These are phyloP conservation scores for Caenorhabditis japonica DNA, from an alignment of 2,888 invertebrate species.

Conservation along the genomic window DNA sequence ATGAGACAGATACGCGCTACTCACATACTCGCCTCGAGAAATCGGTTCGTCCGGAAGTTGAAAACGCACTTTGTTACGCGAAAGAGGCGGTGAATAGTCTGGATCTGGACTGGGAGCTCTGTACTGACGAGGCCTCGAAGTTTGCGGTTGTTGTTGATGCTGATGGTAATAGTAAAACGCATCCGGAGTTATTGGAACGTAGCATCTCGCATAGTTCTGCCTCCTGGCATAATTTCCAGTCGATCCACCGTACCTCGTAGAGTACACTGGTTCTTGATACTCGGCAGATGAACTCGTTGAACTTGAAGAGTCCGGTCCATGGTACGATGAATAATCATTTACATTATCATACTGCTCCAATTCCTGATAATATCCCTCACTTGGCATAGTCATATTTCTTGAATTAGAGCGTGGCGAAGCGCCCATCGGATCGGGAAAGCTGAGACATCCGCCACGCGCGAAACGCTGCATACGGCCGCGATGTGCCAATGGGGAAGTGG, in stretches of 20 bases:
- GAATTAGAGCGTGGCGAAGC: constrained; percentile 13
- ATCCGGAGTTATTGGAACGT: constrained; percentile 43
- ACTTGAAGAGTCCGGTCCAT: constrained; percentile 42
- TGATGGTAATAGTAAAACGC: constrained; percentile 49
- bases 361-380: constrained; percentile 29
- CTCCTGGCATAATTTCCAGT: constrained; percentile 36
- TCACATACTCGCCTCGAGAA: constrained; percentile 46
- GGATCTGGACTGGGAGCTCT: constrained; percentile 57
- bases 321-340: constrained; percentile 30
- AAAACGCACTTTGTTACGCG: constrained; percentile 54
- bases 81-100: constrained; percentile 63
- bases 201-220: constrained; percentile 33
- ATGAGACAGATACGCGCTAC: constrained; percentile 8
- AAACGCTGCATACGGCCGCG: constrained; percentile 40
- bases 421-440: constrained; percentile 52
- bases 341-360: constrained; percentile 64
- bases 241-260: constrained; percentile 34
- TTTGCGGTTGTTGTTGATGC: constrained; percentile 19
- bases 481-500: constrained; percentile 16
- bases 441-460: constrained; percentile 54
- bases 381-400: constrained; percentile 32
- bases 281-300: constrained; percentile 55
- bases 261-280: constrained; percentile 56
- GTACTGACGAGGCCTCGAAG: constrained; percentile 24
- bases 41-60: constrained; percentile 44